Evolutionary conservation across 2,113 vertebrate genomes (phyloP).

Genomic region (Oreocharis arfaki): DNA sequence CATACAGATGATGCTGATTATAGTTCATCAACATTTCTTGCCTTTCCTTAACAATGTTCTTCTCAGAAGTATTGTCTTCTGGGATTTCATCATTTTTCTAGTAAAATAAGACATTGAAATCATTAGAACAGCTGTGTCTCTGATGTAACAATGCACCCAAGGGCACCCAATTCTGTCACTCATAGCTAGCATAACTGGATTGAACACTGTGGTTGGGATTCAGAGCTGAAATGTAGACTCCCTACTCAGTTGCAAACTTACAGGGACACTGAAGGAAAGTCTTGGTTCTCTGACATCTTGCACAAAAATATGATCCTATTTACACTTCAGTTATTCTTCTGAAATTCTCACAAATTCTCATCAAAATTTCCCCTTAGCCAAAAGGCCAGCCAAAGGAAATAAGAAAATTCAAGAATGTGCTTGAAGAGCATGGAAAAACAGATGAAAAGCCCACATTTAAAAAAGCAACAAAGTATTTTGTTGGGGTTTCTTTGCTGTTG

Average conservation of each 20-base stretch:
- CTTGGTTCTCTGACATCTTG: not conserved
- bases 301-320: not conserved
- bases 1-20: not conserved
- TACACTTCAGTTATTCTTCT: not conserved
- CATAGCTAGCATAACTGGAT: not conserved
- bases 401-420: not conserved
- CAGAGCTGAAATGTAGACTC: not conserved
- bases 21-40: not conserved
- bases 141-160: not conserved
- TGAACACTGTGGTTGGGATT: not conserved
- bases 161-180: not conserved
- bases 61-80: not conserved
- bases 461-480: not conserved
- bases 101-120: not conserved
- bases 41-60: not conserved
- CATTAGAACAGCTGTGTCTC: not conserved
- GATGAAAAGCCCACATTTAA: not conserved
- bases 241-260: not conserved
- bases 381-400: not conserved
- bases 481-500: not conserved
- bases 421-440: not conserved
- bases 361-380: not conserved
- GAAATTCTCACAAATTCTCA: not conserved
- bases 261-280: not conserved
- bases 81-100: constrained; percentile 31